Evolutionary conservation across 2,797 vertebrate genomes (phyloP), one percentile per base, ranked within the genome.

Genomic region (Falco berigora): DNA sequence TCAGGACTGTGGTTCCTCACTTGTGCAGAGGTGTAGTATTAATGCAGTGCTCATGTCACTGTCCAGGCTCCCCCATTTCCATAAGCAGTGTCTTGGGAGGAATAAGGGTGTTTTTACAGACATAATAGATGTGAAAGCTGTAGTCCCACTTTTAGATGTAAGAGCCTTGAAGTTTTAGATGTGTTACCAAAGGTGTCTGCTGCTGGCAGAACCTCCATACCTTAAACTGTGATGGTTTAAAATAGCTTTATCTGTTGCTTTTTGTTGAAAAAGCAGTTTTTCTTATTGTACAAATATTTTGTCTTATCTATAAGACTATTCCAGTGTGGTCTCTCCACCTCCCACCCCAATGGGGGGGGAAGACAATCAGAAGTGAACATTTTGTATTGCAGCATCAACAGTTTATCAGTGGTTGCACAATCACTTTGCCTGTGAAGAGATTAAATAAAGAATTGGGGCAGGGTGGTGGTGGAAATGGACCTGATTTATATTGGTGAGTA

Each of bases 251-350:
- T 58, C 92, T 80, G 17, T 30, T 76, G 28, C 2, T 76, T 88
- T 93, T 83, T 94, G 63, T 92, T 89, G 28, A 80, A 92, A 92
- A 81, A 90, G 12, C 32, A 20, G 30, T 95, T 90, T 91, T 49
- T 92, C 40, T 86, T 72, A 38, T 7, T 86, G 75, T 83, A 90
- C 42, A 92, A 90, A 64, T 83, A 80, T 77, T 83, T 95, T 86
- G 55, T 59, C 32, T 92, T 92, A 80, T 88, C 86, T 90, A 22
- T 50, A n/a, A 87, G 44, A 28, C 49, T 83, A 6, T 79, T 80
- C 56, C 56, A 77, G 76, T 84, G 88, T 78, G 76, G 91, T 86
- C 82, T 86, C 58, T 80, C 12, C 50, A 80, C 21, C 75, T 92
- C 68, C 73, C 46, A 86, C 44, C 44, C 75, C 69, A 64, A 0